Conservation (phyloP, 2,113 vertebrate species). For the Thamnophis sirtalis region DNA sequence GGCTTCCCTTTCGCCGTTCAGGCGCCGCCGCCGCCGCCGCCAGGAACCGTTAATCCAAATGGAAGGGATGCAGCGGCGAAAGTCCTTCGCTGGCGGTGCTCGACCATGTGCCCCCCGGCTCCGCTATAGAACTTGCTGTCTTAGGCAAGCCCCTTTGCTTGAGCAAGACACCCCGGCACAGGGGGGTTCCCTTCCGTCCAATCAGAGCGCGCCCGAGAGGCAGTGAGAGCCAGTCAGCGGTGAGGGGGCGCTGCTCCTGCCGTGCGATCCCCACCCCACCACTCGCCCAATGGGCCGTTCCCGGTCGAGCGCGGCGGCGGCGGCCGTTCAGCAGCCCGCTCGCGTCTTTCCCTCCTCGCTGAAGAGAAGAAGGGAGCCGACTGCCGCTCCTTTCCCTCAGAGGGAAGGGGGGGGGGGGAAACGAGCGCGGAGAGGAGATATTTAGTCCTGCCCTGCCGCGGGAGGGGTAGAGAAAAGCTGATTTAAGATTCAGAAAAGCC, state of each 20-base stretch:
- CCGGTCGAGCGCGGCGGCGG: neutral
- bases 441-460: neutral
- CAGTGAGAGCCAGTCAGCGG: constrained; percentile 11
- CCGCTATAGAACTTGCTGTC: constrained; percentile 47
- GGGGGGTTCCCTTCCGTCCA: constrained; percentile 23
- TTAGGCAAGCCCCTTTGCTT: constrained; percentile 18
- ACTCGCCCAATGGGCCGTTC: neutral
- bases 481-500: neutral
- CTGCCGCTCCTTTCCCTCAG: neutral
- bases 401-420: no score
- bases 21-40: neutral
- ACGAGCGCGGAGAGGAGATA: neutral
- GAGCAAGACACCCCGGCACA: constrained; percentile 27
- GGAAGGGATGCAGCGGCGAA: constrained; percentile 6
- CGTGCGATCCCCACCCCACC: neutral
- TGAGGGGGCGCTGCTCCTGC: constrained; percentile 3
- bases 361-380: neutral
- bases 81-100: constrained; percentile 22
- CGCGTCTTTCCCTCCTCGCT: neutral
- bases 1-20: constrained; percentile 17
- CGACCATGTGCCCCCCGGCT: constrained; percentile 34
- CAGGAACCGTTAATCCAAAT: constrained; percentile 55
- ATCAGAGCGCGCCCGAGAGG: constrained; percentile 23
- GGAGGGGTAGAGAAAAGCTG: neutral
- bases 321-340: neutral